phyloP scores from a whole-genome alignment of 2,797 vertebrate genomes.

The Meriones psammophilus region DNA sequence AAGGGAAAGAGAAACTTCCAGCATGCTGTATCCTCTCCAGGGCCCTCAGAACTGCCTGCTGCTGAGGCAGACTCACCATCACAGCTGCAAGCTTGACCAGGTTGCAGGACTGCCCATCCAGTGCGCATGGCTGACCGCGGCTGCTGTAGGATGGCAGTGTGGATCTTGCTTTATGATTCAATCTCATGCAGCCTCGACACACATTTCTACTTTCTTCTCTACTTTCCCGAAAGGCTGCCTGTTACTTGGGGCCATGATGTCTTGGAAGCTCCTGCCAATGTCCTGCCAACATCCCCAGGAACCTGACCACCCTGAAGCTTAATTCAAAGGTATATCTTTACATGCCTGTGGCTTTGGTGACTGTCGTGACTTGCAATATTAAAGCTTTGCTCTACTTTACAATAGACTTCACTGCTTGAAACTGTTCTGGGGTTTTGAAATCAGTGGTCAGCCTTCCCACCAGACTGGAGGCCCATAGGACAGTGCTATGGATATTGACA shows the following conservation, averaged over 20 bases:
- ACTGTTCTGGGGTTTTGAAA: neutral
- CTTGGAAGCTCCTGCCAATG: neutral
- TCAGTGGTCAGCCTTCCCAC: neutral
- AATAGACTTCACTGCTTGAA: neutral
- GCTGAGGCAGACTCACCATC: neutral
- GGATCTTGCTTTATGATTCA: rapidly evolving
- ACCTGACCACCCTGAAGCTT: neutral
- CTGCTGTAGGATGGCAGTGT: neutral
- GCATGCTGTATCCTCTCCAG: neutral
- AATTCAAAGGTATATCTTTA: neutral
- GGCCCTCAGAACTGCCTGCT: neutral
- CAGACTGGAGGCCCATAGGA: neutral
- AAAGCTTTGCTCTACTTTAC: neutral
- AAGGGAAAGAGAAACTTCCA: neutral
- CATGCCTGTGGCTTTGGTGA: neutral
- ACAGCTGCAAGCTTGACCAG: no score
- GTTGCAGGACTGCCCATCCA: neutral
- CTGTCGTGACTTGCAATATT: neutral
- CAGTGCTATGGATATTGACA: neutral
- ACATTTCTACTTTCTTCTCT: neutral
- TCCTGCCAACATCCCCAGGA: neutral
- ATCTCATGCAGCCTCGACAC: neutral
- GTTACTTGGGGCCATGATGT: neutral
- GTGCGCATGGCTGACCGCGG: rapidly evolving
- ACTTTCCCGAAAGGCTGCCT: neutral